Evolutionary conservation across 2,797 vertebrate genomes (phyloP).

Genomic region (Fratercula arctica): DNA sequence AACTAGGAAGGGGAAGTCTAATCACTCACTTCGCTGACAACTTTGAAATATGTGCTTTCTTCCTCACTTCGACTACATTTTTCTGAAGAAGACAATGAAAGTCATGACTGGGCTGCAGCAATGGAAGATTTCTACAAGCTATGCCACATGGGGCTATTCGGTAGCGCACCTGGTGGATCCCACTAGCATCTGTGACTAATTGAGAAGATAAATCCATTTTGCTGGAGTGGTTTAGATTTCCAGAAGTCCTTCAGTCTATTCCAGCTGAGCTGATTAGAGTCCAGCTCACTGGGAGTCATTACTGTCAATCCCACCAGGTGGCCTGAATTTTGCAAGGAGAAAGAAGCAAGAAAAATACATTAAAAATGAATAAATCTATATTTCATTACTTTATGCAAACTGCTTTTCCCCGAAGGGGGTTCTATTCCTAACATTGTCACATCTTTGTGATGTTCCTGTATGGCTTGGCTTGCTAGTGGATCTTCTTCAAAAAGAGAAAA

Average conservation of each 20-base stretch:
- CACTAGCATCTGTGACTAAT: slow-evolving; percentile 54
- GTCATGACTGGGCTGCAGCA: background rate
- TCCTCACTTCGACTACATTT: background rate
- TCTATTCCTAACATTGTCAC: background rate
- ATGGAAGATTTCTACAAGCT: background rate
- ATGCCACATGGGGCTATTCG: background rate
- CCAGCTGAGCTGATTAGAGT: slow-evolving; percentile 66
- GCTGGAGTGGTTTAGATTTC: slow-evolving; percentile 50
- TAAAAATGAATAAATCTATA: slow-evolving; percentile 55
- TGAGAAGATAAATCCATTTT: slow-evolving; percentile 68
- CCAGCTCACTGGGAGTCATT: slow-evolving; percentile 69
- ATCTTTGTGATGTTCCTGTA: slow-evolving; percentile 2
- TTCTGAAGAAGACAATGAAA: background rate
- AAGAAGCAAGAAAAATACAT: slow-evolving; percentile 42
- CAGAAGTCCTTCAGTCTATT: slow-evolving; percentile 59
- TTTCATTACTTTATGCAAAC: slow-evolving; percentile 48
- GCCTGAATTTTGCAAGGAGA: slow-evolving; percentile 51
- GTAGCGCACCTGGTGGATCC: slow-evolving; percentile 53
- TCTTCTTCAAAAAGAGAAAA: background rate
- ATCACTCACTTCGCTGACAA: background rate
- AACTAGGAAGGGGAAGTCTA: background rate
- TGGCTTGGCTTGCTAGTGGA: background rate
- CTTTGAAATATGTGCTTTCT: background rate
- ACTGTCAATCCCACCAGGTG: slow-evolving; percentile 66
- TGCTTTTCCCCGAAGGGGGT: slow-evolving; percentile 1